Conservation (phyloP, 2,888 invertebrate genomes). For the Opisthograptis luteolata region DNA sequence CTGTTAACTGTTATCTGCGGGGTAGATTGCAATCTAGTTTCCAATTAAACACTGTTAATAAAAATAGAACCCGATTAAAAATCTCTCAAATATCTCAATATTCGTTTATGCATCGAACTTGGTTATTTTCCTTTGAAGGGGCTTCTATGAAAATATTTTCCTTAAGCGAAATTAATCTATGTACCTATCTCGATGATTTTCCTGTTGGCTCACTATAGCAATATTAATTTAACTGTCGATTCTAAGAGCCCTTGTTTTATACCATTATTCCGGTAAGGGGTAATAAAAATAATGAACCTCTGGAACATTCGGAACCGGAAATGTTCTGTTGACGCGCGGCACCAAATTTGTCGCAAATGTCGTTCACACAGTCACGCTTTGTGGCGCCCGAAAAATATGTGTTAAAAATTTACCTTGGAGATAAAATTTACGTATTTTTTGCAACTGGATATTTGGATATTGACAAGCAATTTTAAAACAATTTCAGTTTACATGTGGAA, state of each 20-base stretch:
- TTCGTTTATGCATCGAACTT: too few relatives aligned
- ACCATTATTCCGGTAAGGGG: conserved; percentile 37
- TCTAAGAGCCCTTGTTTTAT: conserved; percentile 26
- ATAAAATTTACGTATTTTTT: conserved; percentile 11
- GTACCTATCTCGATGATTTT: neutral
- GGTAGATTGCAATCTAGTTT: too few relatives aligned
- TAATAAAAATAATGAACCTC: conserved; percentile 56
- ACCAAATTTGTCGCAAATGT: conserved; percentile 48
- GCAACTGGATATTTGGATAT: conserved; percentile 4
- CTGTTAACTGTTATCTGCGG: too few relatives aligned
- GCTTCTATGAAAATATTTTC: neutral
- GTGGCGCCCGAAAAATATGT: conserved; percentile 24
- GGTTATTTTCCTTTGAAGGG: too few relatives aligned
- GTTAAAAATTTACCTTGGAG: conserved; percentile 11
- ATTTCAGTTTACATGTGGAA: neutral
- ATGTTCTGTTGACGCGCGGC: conserved; percentile 50
- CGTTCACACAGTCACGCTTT: conserved; percentile 26
- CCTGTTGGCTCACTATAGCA: conserved; percentile 5
- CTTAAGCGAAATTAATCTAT: too few relatives aligned
- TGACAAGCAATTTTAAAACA: conserved; percentile 6
- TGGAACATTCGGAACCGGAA: conserved; percentile 52
- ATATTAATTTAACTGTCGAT: conserved; percentile 19
- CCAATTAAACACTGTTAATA: too few relatives aligned
- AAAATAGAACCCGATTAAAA: too few relatives aligned
- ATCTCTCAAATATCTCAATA: too few relatives aligned